Base-by-base conservation (phyloP, 2,113 vertebrate genomes). In the Butastur rufipennis region DNA sequence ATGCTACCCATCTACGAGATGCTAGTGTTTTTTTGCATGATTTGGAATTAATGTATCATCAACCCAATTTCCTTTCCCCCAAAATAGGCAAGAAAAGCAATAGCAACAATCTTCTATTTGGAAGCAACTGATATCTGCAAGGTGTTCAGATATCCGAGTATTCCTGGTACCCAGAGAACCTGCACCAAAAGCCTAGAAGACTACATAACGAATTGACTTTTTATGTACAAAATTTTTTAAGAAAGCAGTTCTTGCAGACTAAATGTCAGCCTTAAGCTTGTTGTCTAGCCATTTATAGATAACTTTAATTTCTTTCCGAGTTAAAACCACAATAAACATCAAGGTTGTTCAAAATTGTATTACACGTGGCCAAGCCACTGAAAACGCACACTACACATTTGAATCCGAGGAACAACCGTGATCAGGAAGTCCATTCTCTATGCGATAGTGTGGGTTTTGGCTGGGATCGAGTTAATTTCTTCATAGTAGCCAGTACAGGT, bases 401-500 rank as follows among this genome's bases (percentile, higher is more conserved):
- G 25, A 71, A 62, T 27, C 11, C 6, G 25, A 88, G 15, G 15
- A 70, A 68, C 16, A 71, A 10, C 20, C 38, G 20, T n/a, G 13
- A 74, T 63, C 63, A 47, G 38, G 10, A 88, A 86, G 7, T 32
- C 19, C 32, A 50, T 34, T 81, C 45, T 56, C 70, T 11, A 43
- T 0, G 0, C 1, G 1, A 53, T 53, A 31, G 52, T 53, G 52
- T 4, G 5, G 52, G 27, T 17, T 53, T 31, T 29, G 27, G 52
- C 52, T 29, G 16, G 52, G 52, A 29, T 31, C 17, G 16, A 53
- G 52, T 53, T 53, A 53, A 53, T 31, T 31, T 53, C 52, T 53
- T 17, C 52, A 18, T 4, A 53, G 52, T 53, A 53, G 52, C 52
- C 27, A 31, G 16, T 17, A 53, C 27, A 29, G 52, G 52, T 27